Evolutionary conservation across 2,797 vertebrate species (phyloP).

Genomic region (Pantherophis vulpinus): DNA sequence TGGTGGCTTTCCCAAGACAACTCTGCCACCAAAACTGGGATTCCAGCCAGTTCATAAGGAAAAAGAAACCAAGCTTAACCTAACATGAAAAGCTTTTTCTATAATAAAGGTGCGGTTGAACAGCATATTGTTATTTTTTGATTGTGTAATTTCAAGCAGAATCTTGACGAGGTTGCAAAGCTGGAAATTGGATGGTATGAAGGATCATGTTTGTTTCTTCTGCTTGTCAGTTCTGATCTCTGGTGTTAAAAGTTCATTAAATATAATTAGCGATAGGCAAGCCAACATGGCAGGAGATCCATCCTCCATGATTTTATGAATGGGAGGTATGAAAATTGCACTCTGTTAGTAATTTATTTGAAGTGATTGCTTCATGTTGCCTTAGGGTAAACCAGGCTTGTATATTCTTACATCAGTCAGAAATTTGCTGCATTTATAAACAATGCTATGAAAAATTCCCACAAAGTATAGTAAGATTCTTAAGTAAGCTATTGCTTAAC

Average conservation of each 20-base stretch:
- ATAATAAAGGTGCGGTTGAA: background rate
- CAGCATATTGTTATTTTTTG: background rate
- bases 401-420: background rate
- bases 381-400: background rate
- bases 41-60: background rate
- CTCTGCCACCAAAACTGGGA: background rate
- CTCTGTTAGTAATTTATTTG: background rate
- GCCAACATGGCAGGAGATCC: background rate
- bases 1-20: background rate
- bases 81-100: background rate
- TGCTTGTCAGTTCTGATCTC: background rate
- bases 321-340: background rate
- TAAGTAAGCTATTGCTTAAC: no score
- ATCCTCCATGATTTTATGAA: background rate
- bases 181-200: no score
- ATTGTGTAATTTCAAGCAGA: background rate
- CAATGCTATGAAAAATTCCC: background rate
- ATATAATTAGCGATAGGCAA: background rate
- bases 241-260: background rate
- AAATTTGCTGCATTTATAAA: background rate
- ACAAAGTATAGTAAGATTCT: background rate
- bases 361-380: conserved; percentile 15
- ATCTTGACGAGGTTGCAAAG: background rate
- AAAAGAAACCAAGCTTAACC: background rate
- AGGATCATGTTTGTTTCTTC: background rate